Conservation (phyloP, 2,797 vertebrate species). For the Acanthurus tractus region DNA sequence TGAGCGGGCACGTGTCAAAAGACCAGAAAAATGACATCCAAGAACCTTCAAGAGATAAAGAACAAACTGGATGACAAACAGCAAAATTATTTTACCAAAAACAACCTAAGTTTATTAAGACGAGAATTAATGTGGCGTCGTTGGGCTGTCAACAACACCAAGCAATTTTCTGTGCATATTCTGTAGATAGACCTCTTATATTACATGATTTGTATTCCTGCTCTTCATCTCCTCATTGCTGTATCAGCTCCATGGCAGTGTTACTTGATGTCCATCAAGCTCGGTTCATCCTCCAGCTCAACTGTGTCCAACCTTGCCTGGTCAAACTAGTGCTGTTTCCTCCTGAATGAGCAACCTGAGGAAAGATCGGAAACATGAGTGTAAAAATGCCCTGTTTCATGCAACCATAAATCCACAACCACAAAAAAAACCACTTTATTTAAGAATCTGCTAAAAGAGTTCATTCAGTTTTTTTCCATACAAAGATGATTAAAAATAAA, state of each 20-base stretch:
- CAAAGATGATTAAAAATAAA: not conserved
- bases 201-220: conserved; percentile 36
- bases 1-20: conserved; percentile 14
- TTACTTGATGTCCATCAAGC: conserved; percentile 63
- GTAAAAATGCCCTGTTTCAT: not conserved
- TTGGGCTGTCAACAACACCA: conserved; percentile 34
- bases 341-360: conserved; percentile 88
- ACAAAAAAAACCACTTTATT: not conserved
- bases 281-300: conserved; percentile 34
- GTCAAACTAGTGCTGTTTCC: conserved; percentile 86
- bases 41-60: not conserved
- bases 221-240: conserved; percentile 26
- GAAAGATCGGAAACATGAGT: not conserved
- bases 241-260: conserved; percentile 59
- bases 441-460: not conserved
- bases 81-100: conserved; percentile 52
- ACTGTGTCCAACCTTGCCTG: conserved; percentile 36
- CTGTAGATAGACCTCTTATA: conserved; percentile 36
- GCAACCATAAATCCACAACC: not conserved
- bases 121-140: conserved; percentile 55
- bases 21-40: conserved; percentile 16
- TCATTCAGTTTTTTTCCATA: not conserved
- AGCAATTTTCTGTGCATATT: conserved; percentile 40
- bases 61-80: conserved; percentile 43
- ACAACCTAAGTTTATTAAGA: conserved; percentile 74